A percentile compares a stretch with the other conserved stretches of the same genome.
phyloP scores from a whole-genome alignment of 2,888 invertebrate species.

The Augochlorella aurata region DNA sequence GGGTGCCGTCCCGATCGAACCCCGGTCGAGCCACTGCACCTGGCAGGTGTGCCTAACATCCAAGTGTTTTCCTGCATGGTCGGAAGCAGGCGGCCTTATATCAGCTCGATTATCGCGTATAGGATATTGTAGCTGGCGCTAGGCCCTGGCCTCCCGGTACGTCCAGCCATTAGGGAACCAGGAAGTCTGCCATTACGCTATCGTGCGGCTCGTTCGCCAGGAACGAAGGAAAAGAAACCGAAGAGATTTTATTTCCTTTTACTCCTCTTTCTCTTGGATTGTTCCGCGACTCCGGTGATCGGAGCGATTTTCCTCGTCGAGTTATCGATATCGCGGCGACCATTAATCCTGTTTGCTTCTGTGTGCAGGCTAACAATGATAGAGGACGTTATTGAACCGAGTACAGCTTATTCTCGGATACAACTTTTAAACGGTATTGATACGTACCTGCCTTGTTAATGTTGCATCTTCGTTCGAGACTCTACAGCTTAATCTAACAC shows the following conservation, averaged over 20 bases:
- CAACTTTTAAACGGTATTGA: conserved; percentile 7
- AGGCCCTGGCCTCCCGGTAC: conserved; percentile 57
- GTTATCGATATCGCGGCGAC: conserved; percentile 28
- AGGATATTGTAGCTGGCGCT: conserved; percentile 71
- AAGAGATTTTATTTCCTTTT: conserved; percentile 29
- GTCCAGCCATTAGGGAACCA: conserved; percentile 70
- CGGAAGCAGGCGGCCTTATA: conserved; percentile 76
- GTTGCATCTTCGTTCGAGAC: background rate
- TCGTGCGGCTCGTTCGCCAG: conserved; percentile 61
- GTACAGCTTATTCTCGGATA: background rate
- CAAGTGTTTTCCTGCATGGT: conserved; percentile 76
- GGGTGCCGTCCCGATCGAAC: background rate
- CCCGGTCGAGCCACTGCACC: conserved; percentile 48
- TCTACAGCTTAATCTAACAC: background rate
- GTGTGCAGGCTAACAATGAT: background rate
- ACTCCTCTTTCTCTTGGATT: background rate
- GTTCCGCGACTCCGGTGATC: conserved; percentile 7
- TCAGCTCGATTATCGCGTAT: conserved; percentile 78
- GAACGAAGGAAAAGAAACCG: conserved; percentile 31
- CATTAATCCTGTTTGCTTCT: conserved; percentile 20
- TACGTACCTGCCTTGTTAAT: background rate
- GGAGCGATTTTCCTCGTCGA: conserved; percentile 3
- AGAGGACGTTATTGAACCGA: background rate
- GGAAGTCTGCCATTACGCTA: conserved; percentile 77
- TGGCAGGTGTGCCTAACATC: conserved; percentile 75